These are phyloP conservation scores for Solenodon paradoxus DNA, from an alignment of 2,113 vertebrate species.

Conservation along the genomic window DNA sequence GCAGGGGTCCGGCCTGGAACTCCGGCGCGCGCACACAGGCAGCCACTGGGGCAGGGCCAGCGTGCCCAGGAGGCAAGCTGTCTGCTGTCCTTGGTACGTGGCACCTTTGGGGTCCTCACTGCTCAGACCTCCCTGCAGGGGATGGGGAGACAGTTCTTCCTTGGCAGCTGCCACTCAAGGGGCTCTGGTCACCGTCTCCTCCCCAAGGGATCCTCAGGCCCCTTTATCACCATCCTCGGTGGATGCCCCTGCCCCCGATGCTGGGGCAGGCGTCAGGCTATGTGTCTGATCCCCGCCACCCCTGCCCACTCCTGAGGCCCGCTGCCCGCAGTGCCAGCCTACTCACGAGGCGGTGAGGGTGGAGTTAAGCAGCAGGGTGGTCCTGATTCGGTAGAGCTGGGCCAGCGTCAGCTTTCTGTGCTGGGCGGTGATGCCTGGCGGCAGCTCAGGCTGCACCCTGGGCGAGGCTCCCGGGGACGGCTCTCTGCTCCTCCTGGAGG, in stretches of 20 bases:
- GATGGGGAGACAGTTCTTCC: background rate
- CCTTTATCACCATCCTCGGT: background rate
- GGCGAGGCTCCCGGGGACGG: background rate
- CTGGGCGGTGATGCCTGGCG: slow-evolving; percentile 76
- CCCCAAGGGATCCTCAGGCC: background rate
- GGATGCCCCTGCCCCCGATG: no score
- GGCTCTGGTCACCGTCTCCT: background rate
- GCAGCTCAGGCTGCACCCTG: slow-evolving; percentile 76
- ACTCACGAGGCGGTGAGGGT: slow-evolving; percentile 97
- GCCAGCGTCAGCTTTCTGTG: slow-evolving; percentile 94
- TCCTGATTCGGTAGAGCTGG: slow-evolving; percentile 93
- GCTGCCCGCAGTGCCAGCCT: background rate
- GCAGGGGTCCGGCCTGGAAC: background rate
- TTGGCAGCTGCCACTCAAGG: background rate
- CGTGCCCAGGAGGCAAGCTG: background rate
- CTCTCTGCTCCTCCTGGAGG: background rate
- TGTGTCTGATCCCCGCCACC: no score
- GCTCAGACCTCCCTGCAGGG: slow-evolving; percentile 73
- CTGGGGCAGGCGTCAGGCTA: background rate
- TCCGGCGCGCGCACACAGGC: background rate
- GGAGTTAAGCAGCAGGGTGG: slow-evolving; percentile 95
- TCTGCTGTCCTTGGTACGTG: slow-evolving; percentile 4
- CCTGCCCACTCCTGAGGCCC: no score
- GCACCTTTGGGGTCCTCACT: slow-evolving; percentile 15
- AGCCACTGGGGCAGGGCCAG: background rate